A percentile compares a stretch with the other conserved stretches of the same genome.
phyloP scores from a whole-genome alignment of 2,113 vertebrate genomes.

The Etia nguti region DNA sequence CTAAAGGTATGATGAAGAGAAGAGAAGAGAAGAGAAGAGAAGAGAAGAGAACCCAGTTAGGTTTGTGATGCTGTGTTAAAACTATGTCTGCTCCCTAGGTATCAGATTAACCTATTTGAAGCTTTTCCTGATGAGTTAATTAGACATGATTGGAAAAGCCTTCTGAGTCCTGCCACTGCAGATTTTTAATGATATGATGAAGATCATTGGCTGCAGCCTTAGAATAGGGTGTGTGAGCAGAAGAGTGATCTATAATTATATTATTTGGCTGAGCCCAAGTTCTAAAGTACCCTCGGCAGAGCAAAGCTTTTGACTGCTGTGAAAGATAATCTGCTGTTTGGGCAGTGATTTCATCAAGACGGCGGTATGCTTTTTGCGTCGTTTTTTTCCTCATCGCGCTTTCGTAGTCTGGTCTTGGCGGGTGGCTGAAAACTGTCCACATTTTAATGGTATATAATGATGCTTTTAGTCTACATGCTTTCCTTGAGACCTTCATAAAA shows the following conservation, averaged over 20 bases:
- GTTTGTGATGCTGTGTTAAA: slow-evolving; percentile 5
- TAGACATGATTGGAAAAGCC: slow-evolving; percentile 25
- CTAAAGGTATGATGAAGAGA: neutral
- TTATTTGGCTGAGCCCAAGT: slow-evolving; percentile 1
- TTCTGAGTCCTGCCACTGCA: slow-evolving; percentile 1
- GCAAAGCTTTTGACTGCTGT: neutral
- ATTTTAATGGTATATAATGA: neutral
- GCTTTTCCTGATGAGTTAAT: slow-evolving; percentile 37
- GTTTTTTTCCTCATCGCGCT: neutral
- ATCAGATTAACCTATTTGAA: slow-evolving; percentile 44
- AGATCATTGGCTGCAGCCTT: neutral
- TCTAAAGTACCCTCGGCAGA: neutral
- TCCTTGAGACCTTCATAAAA: neutral
- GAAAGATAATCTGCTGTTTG: slow-evolving; percentile 7
- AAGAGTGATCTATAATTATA: slow-evolving; percentile 14
- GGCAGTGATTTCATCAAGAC: neutral
- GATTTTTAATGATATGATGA: slow-evolving; percentile 26
- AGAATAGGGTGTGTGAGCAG: neutral
- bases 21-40: neutral
- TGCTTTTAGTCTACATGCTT: neutral
- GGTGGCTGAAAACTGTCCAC: neutral
- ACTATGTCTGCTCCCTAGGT: slow-evolving; percentile 23
- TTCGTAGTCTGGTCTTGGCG: neutral
- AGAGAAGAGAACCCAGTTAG: slow-evolving; percentile 5
- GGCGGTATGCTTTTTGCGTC: neutral